These are phyloP conservation scores for Nerophis ophidion DNA, from an alignment of 2,113 vertebrate species.

Conservation along the genomic window DNA sequence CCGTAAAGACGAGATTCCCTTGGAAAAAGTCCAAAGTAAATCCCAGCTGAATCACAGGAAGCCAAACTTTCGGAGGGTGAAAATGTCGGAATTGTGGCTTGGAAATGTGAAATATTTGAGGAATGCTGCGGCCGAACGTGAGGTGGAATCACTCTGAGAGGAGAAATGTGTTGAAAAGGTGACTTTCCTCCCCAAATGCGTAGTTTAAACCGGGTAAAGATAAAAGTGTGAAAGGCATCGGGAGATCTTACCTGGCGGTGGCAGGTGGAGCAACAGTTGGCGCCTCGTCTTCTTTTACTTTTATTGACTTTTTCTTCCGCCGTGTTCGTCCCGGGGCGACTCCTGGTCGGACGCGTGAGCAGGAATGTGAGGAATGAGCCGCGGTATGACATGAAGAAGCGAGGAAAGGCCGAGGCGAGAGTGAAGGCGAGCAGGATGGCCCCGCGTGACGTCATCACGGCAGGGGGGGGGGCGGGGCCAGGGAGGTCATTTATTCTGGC, in stretches of 20 bases:
- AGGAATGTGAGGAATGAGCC: conserved; percentile 78
- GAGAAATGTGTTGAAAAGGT: background rate
- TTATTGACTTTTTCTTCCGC: conserved; percentile 32
- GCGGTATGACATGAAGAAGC: conserved; percentile 73
- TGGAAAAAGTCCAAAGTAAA: conserved; percentile 17
- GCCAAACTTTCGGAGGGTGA: conserved; percentile 20
- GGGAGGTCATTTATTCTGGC: background rate
- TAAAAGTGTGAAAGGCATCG: background rate
- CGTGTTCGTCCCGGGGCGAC: conserved; percentile 51
- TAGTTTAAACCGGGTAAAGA: conserved; percentile 11
- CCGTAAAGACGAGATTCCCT: conserved; percentile 25
- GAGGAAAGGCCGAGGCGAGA: conserved; percentile 55
- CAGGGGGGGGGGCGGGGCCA: conserved; percentile 25
- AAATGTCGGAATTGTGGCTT: conserved; percentile 51
- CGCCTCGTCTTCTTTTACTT: conserved; percentile 12
- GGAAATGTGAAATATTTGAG: conserved; percentile 64
- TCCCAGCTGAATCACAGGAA: conserved; percentile 49
- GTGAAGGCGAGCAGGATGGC: conserved; percentile 45
- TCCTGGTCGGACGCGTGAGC: conserved; percentile 63
- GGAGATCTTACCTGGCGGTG: conserved; percentile 54
- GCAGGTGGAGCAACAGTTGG: conserved; percentile 28
- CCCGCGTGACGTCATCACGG: conserved; percentile 55
- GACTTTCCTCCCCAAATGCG: conserved; percentile 4
- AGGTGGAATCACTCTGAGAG: conserved; percentile 15
- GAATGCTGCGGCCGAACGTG: conserved; percentile 43